Conservation (phyloP, 2,797 vertebrate species). For the Paramormyrops hopkinsi region DNA sequence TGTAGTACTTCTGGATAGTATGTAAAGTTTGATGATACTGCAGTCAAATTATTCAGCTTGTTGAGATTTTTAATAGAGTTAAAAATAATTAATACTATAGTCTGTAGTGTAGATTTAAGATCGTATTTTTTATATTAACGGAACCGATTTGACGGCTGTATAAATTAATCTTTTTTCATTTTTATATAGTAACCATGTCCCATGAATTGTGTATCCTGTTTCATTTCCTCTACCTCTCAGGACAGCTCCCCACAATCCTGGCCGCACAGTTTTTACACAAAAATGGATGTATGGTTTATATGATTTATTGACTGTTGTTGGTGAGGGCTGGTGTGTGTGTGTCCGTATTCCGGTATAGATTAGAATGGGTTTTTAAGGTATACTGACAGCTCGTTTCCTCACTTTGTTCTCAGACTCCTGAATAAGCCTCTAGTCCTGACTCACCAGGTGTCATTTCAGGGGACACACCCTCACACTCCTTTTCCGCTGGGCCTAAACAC, state of each 20-base stretch:
- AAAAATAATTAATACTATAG: background rate
- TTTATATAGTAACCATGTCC: background rate
- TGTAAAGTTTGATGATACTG: background rate
- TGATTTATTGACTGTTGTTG: background rate
- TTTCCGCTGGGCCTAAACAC: conserved; percentile 20
- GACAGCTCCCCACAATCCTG: background rate
- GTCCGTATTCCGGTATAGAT: background rate
- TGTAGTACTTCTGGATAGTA: background rate
- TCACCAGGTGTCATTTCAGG: conserved; percentile 25
- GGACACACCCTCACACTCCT: conserved; percentile 26
- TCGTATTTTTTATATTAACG: background rate
- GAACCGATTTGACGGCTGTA: background rate
- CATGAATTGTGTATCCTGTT: background rate
- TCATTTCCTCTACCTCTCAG: background rate
- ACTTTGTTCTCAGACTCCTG: background rate
- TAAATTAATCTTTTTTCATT: background rate
- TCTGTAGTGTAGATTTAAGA: background rate
- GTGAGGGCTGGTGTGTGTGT: background rate
- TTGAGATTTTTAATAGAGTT: background rate
- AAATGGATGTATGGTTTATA: background rate
- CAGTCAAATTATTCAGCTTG: background rate
- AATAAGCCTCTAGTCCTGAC: conserved; percentile 16
- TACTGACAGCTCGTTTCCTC: background rate
- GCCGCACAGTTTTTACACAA: background rate
- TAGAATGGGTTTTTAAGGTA: background rate